Conservation (phyloP, 2,888 invertebrate species). For the Kuschelorhynchus macadamiae region DNA sequence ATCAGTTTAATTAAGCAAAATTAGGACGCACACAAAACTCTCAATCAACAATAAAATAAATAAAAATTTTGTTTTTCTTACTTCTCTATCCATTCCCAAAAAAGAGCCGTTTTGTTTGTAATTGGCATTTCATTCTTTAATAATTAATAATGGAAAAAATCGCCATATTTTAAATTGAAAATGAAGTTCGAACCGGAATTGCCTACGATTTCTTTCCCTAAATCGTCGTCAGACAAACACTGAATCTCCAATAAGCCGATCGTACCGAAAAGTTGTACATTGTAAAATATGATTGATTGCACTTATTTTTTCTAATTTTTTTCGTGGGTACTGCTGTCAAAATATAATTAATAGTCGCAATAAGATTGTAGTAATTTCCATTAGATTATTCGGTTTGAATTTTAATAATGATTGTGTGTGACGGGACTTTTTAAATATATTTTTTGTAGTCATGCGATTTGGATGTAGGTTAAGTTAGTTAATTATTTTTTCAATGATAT, state of each 20-base stretch:
- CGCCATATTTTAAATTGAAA: background rate
- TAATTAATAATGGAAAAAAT: no score
- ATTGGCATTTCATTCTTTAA: no score
- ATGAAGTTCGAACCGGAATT: conserved; percentile 1
- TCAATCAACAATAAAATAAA: no score
- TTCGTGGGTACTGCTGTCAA: conserved; percentile 44
- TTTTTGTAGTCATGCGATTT: conserved; percentile 13
- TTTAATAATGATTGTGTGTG: conserved; percentile 35
- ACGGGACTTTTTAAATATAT: conserved; percentile 30
- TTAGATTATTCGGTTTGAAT: conserved; percentile 43
- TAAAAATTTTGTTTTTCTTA: no score
- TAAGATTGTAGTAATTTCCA: conserved; percentile 29
- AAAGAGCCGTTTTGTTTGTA: no score
- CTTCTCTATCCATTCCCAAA: no score
- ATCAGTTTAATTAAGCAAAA: no score
- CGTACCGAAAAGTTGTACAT: conserved; percentile 33
- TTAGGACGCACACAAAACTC: no score
- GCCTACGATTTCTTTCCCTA: conserved; percentile 8
- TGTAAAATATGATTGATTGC: conserved; percentile 41
- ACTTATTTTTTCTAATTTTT: conserved; percentile 31
- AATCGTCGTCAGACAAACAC: conserved; percentile 8
- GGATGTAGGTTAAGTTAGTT: conserved; percentile 27
- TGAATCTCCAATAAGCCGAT: conserved; percentile 20
- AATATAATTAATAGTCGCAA: conserved; percentile 38
- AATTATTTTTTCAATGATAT: conserved; percentile 19